Percentiles rank a stretch among this genome's conserved stretches.
Evolutionary conservation across 1,140 invertebrate genomes (phyloP).

Genomic region (Cheumatopsyche charites): DNA sequence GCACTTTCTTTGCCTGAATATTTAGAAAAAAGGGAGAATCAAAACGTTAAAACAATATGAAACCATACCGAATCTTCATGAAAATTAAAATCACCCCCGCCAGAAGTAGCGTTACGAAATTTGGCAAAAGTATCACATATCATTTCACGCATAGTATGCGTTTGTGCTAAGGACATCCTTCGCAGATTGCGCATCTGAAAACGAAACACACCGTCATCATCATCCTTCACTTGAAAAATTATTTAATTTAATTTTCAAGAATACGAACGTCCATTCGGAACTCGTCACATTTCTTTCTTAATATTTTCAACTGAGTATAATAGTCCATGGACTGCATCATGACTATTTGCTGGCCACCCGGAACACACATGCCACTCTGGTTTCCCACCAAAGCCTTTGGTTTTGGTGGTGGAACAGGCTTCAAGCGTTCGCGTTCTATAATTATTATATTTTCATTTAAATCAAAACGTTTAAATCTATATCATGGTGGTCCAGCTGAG

Average conservation of each 20-base stretch:
- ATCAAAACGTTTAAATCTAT: neutral
- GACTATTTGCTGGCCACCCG: slow-evolving; percentile 54
- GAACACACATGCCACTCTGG: slow-evolving; percentile 15
- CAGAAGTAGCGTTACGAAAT: slow-evolving; percentile 65
- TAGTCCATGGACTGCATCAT: slow-evolving; percentile 57
- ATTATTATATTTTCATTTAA: slow-evolving; percentile 13
- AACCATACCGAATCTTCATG: slow-evolving; percentile 46
- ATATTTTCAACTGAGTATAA: slow-evolving; percentile 79
- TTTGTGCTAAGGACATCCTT: slow-evolving; percentile 88
- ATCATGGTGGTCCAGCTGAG: neutral
- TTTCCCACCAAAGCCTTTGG: slow-evolving; percentile 71
- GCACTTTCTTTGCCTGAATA: too few species aligned
- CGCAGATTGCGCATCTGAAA: slow-evolving; percentile 74
- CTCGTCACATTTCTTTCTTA: slow-evolving; percentile 91
- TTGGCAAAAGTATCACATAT: slow-evolving; percentile 89
- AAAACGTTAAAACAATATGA: too few species aligned
- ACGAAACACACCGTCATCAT: neutral
- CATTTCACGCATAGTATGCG: slow-evolving; percentile 87
- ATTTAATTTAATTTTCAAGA: slow-evolving; percentile 10
- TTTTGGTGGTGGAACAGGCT: slow-evolving; percentile 85
- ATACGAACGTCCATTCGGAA: slow-evolving; percentile 80
- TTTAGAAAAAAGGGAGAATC: too few species aligned
- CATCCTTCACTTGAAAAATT: neutral
- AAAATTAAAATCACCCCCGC: slow-evolving; percentile 45
- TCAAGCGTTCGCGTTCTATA: slow-evolving; percentile 79